Conservation (phyloP, 2,113 vertebrate genomes). For the Nesoenas mayeri region DNA sequence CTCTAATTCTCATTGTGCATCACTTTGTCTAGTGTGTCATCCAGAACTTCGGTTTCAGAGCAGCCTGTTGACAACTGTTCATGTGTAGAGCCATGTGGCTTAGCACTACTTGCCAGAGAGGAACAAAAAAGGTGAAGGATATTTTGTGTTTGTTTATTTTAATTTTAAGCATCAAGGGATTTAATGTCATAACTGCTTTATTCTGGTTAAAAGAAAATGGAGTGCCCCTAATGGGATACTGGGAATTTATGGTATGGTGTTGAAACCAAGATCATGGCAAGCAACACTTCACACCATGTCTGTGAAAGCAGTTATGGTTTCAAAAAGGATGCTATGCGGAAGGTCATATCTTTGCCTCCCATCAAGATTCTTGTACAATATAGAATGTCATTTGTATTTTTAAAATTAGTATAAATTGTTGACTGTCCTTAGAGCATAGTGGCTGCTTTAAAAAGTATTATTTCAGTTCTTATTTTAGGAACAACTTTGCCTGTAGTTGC, state of each 20-base stretch:
- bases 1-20: neutral
- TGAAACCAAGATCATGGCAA: slow-evolving; percentile 48
- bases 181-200: neutral
- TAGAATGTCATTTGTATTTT: neutral
- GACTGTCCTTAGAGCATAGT: neutral
- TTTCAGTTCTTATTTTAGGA: neutral
- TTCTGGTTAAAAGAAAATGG: slow-evolving; percentile 8
- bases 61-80: neutral
- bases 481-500: neutral
- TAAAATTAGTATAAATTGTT: slow-evolving; percentile 1
- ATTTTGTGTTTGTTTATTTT: neutral
- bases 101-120: neutral
- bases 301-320: slow-evolving; percentile 36
- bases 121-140: neutral
- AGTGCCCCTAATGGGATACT: neutral
- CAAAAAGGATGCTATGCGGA: neutral
- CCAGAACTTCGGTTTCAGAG: neutral
- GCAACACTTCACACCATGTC: slow-evolving; percentile 39
- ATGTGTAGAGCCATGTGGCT: neutral
- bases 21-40: neutral
- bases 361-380: slow-evolving; percentile 3
- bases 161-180: neutral
- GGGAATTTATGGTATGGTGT: slow-evolving; percentile 54
- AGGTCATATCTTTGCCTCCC: slow-evolving; percentile 23
- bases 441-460: neutral